Conservation (phyloP, 2,113 vertebrate species). For the Tringa solitaria region DNA sequence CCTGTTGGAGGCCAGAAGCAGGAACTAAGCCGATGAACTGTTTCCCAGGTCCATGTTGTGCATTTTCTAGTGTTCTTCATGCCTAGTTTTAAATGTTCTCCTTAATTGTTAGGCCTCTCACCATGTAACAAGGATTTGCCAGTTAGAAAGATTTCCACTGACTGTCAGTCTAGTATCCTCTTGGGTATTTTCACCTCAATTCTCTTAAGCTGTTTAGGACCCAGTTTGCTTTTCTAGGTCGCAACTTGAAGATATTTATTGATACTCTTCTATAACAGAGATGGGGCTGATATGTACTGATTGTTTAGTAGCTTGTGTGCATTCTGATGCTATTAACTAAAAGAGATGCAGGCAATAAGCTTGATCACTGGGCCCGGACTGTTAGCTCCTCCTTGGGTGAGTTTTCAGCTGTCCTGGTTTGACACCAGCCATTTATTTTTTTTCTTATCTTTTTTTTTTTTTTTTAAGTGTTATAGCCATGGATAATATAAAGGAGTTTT, state of each 20-base stretch:
- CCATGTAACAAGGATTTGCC: background rate
- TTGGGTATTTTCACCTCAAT: background rate
- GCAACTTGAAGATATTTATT: background rate
- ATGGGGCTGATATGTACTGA: background rate
- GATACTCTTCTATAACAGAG: background rate
- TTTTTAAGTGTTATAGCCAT: background rate
- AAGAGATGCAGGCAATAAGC: background rate
- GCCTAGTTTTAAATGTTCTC: background rate
- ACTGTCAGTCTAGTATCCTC: background rate
- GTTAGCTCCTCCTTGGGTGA: background rate
- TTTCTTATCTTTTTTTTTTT: no score
- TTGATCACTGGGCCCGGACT: background rate
- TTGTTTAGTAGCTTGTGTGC: background rate
- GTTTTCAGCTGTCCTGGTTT: background rate
- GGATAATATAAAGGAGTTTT: background rate
- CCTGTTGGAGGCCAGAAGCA: no score
- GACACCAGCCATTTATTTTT: background rate
- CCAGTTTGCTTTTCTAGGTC: background rate
- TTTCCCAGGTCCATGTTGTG: background rate
- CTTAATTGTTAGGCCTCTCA: background rate
- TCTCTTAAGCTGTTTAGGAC: background rate
- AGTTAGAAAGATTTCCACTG: background rate
- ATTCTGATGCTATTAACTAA: background rate
- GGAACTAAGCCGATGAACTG: background rate
- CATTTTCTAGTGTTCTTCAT: background rate